Base-by-base conservation (phyloP, 1,140 invertebrate genomes). In the Aphelenchoides besseyi region DNA sequence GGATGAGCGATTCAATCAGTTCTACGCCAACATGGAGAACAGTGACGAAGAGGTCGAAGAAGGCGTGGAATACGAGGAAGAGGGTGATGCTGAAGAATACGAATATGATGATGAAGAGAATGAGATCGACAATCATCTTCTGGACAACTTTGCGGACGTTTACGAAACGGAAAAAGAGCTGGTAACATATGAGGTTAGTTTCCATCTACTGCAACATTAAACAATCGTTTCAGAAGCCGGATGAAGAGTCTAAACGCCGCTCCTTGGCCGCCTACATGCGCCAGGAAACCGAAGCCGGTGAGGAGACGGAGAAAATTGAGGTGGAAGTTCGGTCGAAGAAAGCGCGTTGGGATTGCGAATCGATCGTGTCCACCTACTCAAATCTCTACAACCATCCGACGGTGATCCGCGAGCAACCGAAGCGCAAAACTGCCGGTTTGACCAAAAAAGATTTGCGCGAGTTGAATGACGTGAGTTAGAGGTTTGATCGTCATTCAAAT, bases 1-100 rank as follows among this genome's bases (percentile, higher is more conserved):
- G 0, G 95, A 97, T 88, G 90, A 94, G 80, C 88, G 90, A 80
- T 97, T 97, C 88, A 94, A 97, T 87, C 89, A 90, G 90, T 88
- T 93, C 86, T 93, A 90, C 86, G 76, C 66, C 87, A 89, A 74
- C 8, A 87, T 88, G 62, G 84, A 79, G 18, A 82, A 87, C 73
- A 85, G 88, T 23, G 87, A 88, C n/a, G 87, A 88, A 48, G 87
- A 87, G 0, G 88, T 89, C 23, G 86, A 86, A 57, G 88, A 88
- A 63, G 87, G 89, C 16, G 64, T 29, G 23, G 70, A 18, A 28
- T 28, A 52, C n/a, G 36, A 53, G n/a, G 52, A 73, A 32, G 73
- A 71, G 48, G 33, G 69, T 36, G 71, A 75, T 18, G 36, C 28
- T 28, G 41, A 36, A 29, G 18, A 78, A 80, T 9, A 16, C 16